Conservation (phyloP, 2,888 invertebrate species). For the Caenorhabditis afra region DNA sequence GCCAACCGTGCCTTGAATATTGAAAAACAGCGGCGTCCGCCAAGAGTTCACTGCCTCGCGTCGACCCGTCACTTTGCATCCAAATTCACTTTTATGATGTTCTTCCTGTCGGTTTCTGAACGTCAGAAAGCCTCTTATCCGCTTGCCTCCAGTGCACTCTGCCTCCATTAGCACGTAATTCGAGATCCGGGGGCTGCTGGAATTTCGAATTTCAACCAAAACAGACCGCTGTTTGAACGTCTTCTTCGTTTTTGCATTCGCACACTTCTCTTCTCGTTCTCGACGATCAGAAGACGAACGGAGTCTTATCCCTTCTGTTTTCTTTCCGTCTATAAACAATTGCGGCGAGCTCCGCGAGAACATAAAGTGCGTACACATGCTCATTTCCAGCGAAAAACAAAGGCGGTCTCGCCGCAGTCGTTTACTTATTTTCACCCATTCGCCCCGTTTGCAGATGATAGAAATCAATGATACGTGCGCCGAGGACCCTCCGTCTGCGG, state of each 20-base stretch:
- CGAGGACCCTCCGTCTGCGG: conserved; percentile 58
- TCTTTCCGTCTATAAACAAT: conserved; percentile 44
- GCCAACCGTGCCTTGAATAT: conserved; percentile 11
- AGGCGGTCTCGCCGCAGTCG: not conserved
- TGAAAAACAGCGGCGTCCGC: conserved; percentile 11
- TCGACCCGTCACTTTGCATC: conserved; percentile 42
- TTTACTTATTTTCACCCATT: not conserved
- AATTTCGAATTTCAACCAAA: conserved; percentile 10
- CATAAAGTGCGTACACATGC: conserved; percentile 35
- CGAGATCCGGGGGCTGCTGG: conserved; percentile 3
- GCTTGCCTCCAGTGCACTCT: not conserved
- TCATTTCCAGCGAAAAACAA: conserved; percentile 32
- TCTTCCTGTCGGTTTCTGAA: conserved; percentile 52
- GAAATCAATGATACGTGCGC: conserved; percentile 61
- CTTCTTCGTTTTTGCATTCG: not conserved
- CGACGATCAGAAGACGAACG: not conserved
- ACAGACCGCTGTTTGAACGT: not conserved
- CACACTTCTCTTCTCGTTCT: not conserved
- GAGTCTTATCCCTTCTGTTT: not conserved
- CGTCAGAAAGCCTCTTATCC: conserved; percentile 10
- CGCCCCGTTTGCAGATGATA: conserved; percentile 49
- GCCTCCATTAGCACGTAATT: conserved; percentile 39
- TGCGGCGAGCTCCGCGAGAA: conserved; percentile 16
- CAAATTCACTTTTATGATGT: conserved; percentile 55
- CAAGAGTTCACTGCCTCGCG: conserved; percentile 28